Evolutionary conservation across 2,888 invertebrate genomes (phyloP).

Genomic region (Drosophila kuntzei): DNA sequence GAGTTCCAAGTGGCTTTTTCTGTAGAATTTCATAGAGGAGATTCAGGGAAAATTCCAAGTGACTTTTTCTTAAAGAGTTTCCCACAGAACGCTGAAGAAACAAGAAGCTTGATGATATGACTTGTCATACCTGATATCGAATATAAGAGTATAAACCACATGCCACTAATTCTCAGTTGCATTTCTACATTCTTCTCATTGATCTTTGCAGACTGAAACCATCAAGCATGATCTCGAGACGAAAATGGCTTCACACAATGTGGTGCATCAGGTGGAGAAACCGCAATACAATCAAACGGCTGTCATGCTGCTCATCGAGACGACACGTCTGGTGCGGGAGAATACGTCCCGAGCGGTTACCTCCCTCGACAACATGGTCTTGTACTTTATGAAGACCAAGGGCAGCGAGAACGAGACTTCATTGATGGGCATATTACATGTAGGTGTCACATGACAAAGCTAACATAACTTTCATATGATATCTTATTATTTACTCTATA

Average conservation of each 20-base stretch:
- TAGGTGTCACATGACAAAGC: slow-evolving; percentile 64
- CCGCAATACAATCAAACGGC: slow-evolving; percentile 92
- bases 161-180: neutral
- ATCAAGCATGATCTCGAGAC: slow-evolving; percentile 91
- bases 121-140: neutral
- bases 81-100: too few relatives aligned
- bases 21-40: too few relatives aligned
- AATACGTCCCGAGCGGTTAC: slow-evolving; percentile 91
- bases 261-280: slow-evolving; percentile 91
- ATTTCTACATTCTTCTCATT: neutral
- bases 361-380: slow-evolving; percentile 85
- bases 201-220: slow-evolving; percentile 88
- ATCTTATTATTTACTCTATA: neutral
- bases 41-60: too few relatives aligned
- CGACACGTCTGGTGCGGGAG: slow-evolving; percentile 89
- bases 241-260: slow-evolving; percentile 89
- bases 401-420: slow-evolving; percentile 85
- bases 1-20: too few relatives aligned
- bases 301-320: slow-evolving; percentile 89
- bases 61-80: too few relatives aligned
- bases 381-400: slow-evolving; percentile 85
- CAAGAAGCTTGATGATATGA: too few relatives aligned
- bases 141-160: neutral
- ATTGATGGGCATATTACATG: slow-evolving; percentile 83
- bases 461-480: neutral